Conservation (phyloP, 2,113 vertebrate genomes). For the Arvicanthis niloticus region DNA sequence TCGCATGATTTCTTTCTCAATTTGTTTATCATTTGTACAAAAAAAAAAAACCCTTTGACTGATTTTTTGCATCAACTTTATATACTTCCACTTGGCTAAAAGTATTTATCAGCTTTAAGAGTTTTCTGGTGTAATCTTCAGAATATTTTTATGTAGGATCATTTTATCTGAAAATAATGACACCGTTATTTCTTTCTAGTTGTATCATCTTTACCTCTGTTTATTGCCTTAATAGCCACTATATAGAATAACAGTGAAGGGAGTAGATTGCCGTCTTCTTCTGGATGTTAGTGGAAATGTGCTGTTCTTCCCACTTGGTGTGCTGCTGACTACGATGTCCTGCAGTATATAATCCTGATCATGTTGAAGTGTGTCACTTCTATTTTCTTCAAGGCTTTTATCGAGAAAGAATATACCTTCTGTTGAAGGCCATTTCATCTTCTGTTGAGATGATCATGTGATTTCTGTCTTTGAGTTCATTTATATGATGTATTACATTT, state of each 20-base stretch:
- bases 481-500: background rate
- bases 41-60: no score
- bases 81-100: background rate
- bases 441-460: background rate
- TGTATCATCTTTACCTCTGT: background rate
- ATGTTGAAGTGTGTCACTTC: background rate
- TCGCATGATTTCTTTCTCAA: background rate
- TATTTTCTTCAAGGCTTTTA: background rate
- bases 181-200: background rate
- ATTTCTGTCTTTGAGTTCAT: background rate
- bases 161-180: background rate
- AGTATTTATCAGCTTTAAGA: background rate
- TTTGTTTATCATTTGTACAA: background rate
- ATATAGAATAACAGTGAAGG: background rate
- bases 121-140: background rate
- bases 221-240: background rate
- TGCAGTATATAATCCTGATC: background rate
- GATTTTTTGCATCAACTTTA: background rate
- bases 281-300: background rate
- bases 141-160: background rate
- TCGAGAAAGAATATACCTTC: background rate
- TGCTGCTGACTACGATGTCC: background rate
- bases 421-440: background rate
- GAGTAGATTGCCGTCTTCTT: background rate
- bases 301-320: no score